Evolutionary conservation across 2,888 invertebrate genomes (phyloP).

Genomic region (Pterostichus madidus): DNA sequence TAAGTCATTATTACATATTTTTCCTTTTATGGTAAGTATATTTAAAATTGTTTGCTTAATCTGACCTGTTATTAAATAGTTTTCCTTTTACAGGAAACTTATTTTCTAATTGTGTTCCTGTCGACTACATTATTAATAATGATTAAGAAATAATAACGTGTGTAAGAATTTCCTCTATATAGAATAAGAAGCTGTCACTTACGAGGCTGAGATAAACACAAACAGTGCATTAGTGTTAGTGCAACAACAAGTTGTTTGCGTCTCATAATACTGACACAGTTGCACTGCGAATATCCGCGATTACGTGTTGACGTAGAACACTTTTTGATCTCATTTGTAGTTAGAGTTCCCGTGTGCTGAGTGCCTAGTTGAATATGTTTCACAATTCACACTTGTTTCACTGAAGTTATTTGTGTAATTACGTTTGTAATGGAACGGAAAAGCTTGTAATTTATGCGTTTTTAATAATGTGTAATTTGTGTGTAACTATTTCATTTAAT

Average conservation of each 20-base stretch:
- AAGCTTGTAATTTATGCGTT: constrained; percentile 42
- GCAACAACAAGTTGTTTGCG: constrained; percentile 9
- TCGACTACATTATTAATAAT: background rate
- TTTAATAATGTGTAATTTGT: constrained; percentile 44
- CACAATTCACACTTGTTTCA: constrained; percentile 50
- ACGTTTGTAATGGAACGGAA: constrained; percentile 42
- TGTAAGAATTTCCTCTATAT: background rate
- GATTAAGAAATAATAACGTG: too few relatives aligned
- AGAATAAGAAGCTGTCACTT: background rate
- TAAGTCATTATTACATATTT: background rate
- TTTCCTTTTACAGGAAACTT: constrained; percentile 6
- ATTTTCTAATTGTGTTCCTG: background rate
- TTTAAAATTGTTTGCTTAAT: background rate
- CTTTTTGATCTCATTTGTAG: constrained; percentile 61
- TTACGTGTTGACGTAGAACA: constrained; percentile 37
- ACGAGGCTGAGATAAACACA: background rate
- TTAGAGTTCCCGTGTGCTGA: constrained; percentile 53
- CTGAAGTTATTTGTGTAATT: constrained; percentile 43
- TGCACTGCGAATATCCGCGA: constrained; percentile 55
- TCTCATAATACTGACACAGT: constrained; percentile 59
- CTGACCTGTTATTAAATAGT: background rate
- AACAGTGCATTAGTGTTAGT: background rate
- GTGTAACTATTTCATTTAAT: constrained; percentile 41
- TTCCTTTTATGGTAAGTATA: background rate
- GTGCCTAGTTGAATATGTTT: constrained; percentile 28